These are phyloP conservation scores for Ammodytes marinus DNA, from an alignment of 2,113 vertebrate species.

Conservation along the genomic window DNA sequence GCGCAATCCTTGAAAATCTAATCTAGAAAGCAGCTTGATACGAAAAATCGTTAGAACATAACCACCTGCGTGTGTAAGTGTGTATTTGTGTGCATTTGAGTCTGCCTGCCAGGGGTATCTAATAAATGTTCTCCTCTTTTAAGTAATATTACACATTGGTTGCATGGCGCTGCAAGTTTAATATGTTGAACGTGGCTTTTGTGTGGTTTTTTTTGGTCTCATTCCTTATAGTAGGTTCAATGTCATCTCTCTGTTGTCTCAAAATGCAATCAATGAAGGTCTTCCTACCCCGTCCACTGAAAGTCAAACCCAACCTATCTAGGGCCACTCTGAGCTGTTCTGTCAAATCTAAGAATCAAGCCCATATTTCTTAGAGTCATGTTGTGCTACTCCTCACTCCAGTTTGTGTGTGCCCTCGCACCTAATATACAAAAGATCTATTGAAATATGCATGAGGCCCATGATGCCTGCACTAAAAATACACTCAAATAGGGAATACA, in stretches of 20 bases:
- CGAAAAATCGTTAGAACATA: constrained; percentile 42
- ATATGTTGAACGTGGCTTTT: constrained; percentile 60
- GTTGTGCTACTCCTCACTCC: constrained; percentile 83
- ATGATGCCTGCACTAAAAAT: constrained; percentile 89
- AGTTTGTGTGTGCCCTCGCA: constrained; percentile 81
- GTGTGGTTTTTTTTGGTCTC: constrained; percentile 60
- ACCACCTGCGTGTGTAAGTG: constrained; percentile 18
- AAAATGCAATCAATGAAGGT: constrained; percentile 87
- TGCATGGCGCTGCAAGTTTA: constrained; percentile 61
- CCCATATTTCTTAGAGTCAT: constrained; percentile 89
- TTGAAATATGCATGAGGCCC: constrained; percentile 90
- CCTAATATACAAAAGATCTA: constrained; percentile 89
- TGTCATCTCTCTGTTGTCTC: constrained; percentile 85
- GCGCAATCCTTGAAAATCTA: constrained; percentile 66
- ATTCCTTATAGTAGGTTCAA: constrained; percentile 73
- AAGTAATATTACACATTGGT: constrained; percentile 52
- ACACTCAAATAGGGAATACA: constrained; percentile 89
- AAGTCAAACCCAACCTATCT: constrained; percentile 86
- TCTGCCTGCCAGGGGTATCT: constrained; percentile 39
- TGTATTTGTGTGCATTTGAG: constrained; percentile 20
- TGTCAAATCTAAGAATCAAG: constrained; percentile 87
- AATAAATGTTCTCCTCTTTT: constrained; percentile 68
- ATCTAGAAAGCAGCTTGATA: constrained; percentile 57
- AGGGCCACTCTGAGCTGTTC: constrained; percentile 79
- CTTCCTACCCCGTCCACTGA: constrained; percentile 82